These are phyloP conservation scores for Gnathonemus echidnorhynchus DNA, from an alignment of 2,113 vertebrate genomes.

Conservation along the genomic window DNA sequence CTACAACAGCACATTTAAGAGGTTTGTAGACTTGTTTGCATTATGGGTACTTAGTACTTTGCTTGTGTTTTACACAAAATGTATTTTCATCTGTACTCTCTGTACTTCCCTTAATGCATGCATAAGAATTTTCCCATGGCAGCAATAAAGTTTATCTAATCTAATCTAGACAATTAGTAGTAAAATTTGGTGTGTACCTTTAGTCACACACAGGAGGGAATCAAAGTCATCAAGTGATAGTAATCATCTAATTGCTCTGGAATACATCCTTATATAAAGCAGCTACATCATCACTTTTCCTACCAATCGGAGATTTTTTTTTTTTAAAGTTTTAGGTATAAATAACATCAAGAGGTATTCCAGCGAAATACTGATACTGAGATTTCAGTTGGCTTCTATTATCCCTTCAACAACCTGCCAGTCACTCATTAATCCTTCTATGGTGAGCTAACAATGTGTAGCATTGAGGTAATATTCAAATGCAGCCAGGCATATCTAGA, in stretches of 20 bases:
- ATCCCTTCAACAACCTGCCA: constrained; percentile 47
- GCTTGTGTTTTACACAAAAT: not conserved
- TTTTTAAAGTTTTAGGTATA: not conserved
- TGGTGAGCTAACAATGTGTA: constrained; percentile 49
- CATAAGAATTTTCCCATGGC: not conserved
- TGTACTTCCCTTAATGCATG: not conserved
- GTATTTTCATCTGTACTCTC: not conserved
- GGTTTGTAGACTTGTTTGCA: not conserved
- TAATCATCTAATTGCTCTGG: not conserved
- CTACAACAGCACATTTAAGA: not conserved
- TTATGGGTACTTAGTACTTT: not conserved
- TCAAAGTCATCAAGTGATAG: not conserved
- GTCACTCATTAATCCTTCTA: constrained; percentile 33
- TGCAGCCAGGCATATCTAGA: constrained; percentile 37
- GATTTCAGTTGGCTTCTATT: constrained; percentile 21
- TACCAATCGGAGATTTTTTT: not conserved
- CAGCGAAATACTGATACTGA: not conserved
- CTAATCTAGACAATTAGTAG: not conserved
- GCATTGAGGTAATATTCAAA: constrained; percentile 45
- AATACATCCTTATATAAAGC: not conserved
- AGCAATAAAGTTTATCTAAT: not conserved
- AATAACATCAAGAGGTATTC: not conserved
- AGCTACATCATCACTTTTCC: not conserved
- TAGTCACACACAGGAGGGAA: not conserved
- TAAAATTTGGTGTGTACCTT: not conserved